These are phyloP conservation scores for Aphelenchoides bicaudatus DNA, from an alignment of 2,888 invertebrate genomes.

Conservation along the genomic window DNA sequence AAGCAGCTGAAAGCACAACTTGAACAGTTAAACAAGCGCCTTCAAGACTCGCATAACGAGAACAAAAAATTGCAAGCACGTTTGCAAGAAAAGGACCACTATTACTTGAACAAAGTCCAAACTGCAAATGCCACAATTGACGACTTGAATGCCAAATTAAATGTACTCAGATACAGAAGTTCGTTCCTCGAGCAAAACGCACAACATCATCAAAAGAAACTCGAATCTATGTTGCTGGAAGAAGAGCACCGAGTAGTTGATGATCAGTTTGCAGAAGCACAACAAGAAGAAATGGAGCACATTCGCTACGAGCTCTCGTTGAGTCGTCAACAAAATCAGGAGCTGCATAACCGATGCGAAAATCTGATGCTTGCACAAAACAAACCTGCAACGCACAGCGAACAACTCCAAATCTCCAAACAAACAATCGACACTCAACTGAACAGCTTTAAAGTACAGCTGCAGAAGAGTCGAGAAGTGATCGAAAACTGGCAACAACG, in stretches of 20 bases:
- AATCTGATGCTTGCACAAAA: not conserved
- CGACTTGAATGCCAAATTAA: not conserved
- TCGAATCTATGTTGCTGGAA: not conserved
- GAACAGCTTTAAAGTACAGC: not conserved
- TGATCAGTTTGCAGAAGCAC: not conserved
- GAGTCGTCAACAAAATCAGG: not conserved
- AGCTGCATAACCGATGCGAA: constrained; percentile 1
- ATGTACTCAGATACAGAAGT: constrained; percentile 2
- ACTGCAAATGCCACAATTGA: not conserved
- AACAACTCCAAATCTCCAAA: not conserved
- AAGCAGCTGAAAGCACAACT: constrained; percentile 16
- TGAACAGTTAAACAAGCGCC: not conserved
- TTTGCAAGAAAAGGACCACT: not conserved
- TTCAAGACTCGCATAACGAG: not conserved
- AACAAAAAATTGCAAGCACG: not conserved
- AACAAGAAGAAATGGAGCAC: not conserved
- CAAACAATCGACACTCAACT: not conserved
- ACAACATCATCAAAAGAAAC: not conserved
- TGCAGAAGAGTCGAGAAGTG: constrained; percentile 8
- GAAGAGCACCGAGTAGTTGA: not conserved
- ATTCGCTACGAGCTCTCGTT: not conserved
- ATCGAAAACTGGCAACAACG: not conserved
- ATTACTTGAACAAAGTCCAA: not conserved
- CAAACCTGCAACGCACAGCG: not conserved
- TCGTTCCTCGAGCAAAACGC: constrained; percentile 4